Percentiles rank a stretch among this genome's conserved stretches.
Conservation (phyloP, 2,888 invertebrate genomes). For the Eugnorisma glareosa region DNA sequence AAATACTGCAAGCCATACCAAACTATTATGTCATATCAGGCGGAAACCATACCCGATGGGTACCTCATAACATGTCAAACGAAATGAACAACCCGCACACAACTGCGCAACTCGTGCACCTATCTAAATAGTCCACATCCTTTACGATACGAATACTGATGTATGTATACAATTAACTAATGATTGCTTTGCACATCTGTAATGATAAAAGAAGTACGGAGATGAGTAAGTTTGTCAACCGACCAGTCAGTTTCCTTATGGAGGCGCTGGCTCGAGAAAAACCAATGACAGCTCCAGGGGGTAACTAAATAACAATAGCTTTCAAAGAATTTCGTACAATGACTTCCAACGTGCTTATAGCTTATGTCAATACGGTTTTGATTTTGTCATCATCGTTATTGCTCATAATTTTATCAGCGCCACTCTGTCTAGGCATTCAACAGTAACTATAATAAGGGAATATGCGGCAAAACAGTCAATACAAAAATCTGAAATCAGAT, state of each 20-base stretch:
- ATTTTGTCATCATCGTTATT: background rate
- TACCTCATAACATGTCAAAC: constrained; percentile 15
- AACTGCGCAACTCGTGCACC: constrained; percentile 61
- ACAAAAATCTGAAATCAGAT: background rate
- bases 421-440: background rate
- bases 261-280: background rate
- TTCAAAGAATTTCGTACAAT: background rate
- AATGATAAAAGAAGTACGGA: constrained; percentile 6
- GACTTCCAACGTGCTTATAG: background rate
- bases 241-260: background rate
- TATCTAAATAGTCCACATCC: constrained; percentile 72
- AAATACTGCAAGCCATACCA: background rate
- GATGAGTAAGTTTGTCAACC: background rate
- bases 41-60: constrained; percentile 26
- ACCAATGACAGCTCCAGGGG: background rate
- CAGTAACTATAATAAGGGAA: background rate
- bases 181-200: constrained; percentile 21
- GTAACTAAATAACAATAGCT: too few species aligned
- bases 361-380: background rate
- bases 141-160: constrained; percentile 49
- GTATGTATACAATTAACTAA: constrained; percentile 56
- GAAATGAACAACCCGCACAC: constrained; percentile 15
- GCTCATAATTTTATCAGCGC: background rate
- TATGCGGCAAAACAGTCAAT: background rate
- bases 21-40: constrained; percentile 23